Percentiles rank a stretch among this genome's conserved stretches.
Conservation (phyloP, 2,113 vertebrate species). For the Chaenogobius annularis region DNA sequence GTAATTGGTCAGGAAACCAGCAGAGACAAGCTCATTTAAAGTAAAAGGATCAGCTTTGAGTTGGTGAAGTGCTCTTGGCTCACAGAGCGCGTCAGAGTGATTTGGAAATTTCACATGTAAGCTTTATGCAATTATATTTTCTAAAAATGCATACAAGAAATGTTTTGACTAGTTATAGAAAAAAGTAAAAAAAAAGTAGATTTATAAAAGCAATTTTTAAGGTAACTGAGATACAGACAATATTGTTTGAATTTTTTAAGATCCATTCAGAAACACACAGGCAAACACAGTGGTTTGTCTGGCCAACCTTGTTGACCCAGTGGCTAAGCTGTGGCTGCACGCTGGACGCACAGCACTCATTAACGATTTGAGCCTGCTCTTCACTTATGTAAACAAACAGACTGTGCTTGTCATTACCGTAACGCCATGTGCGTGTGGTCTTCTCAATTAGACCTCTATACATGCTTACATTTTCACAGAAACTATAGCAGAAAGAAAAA, state of each 20-base stretch:
- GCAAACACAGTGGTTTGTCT: constrained; percentile 61
- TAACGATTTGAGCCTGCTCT: constrained; percentile 74
- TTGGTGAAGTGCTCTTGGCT: constrained; percentile 73
- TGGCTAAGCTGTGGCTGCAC: constrained; percentile 76
- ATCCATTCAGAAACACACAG: constrained; percentile 26
- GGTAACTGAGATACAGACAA: constrained; percentile 5
- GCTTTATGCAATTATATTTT: constrained; percentile 42
- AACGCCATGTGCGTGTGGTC: constrained; percentile 70
- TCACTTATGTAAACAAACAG: constrained; percentile 76
- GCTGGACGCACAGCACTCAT: constrained; percentile 76
- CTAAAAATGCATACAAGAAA: constrained; percentile 48
- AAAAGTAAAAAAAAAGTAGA: constrained; percentile 18
- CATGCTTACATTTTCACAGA: constrained; percentile 57
- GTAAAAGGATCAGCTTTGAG: constrained; percentile 75
- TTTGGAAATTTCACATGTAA: constrained; percentile 64
- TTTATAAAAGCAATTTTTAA: constrained; percentile 8
- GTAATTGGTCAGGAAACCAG: constrained; percentile 77
- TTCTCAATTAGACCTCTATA: constrained; percentile 67
- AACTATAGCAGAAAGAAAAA: constrained; percentile 20
- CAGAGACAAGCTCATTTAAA: constrained; percentile 77
- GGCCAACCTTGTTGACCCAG: constrained; percentile 73
- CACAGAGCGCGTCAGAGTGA: constrained; percentile 53
- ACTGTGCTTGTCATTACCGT: constrained; percentile 63
- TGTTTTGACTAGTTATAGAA: constrained; percentile 58
- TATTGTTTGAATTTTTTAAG: constrained; percentile 17